A percentile compares a stretch with the other conserved stretches of the same genome.
These are phyloP conservation scores for Phrynocephalus vlangalii DNA, from an alignment of 2,797 vertebrate species.

Conservation along the genomic window DNA sequence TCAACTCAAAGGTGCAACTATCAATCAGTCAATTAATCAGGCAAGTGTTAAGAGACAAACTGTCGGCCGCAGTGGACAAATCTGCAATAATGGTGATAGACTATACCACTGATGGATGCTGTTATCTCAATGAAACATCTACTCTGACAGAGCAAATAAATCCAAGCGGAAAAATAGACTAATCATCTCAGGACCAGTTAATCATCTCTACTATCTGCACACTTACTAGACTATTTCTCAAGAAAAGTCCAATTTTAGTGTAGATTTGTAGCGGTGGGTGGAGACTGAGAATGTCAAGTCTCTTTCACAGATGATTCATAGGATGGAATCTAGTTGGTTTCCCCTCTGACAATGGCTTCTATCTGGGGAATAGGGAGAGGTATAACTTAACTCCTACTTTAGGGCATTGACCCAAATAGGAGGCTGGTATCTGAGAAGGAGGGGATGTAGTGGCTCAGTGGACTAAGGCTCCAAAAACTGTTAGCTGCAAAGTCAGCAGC, in stretches of 20 bases:
- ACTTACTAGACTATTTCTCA: not conserved
- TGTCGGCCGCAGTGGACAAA: not conserved
- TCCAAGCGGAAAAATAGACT: constrained; percentile 1
- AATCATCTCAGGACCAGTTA: not conserved
- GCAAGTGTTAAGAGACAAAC: not conserved
- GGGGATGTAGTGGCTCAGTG: too few relatives aligned
- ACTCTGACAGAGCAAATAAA: constrained; percentile 4
- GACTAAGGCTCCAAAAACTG: too few relatives aligned
- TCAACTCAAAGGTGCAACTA: not conserved
- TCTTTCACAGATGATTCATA: not conserved
- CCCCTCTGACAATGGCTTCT: not conserved
- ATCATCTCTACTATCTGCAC: not conserved
- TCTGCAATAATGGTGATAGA: not conserved
- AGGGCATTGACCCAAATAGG: not conserved
- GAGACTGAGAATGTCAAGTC: too few relatives aligned
- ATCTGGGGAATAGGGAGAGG: not conserved
- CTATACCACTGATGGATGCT: constrained; percentile 8
- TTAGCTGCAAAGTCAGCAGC: too few relatives aligned
- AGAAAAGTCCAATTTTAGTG: not conserved
- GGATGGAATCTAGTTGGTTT: not conserved
- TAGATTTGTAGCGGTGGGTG: not conserved
- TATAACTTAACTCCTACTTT: not conserved
- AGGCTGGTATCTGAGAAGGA: not conserved
- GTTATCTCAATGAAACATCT: not conserved
- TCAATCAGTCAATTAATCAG: not conserved